Percentiles rank a stretch among this genome's conserved stretches.
Evolutionary conservation across 2,797 vertebrate genomes (phyloP).

Genomic region (Acipenser transmontanus): DNA sequence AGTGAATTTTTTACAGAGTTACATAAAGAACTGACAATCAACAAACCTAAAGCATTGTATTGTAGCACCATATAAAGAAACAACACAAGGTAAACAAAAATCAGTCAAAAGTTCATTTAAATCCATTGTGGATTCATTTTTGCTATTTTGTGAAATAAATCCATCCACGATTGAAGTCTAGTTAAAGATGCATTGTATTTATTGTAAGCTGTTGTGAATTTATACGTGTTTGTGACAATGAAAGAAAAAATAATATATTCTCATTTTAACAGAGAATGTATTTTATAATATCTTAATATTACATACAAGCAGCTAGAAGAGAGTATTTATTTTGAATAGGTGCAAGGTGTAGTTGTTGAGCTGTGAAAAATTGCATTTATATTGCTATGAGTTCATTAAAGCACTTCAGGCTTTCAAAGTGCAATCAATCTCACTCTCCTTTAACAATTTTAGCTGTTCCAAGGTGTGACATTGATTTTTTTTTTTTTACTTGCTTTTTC

Average conservation of each 20-base stretch:
- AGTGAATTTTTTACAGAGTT: slow-evolving; percentile 12
- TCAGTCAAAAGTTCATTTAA: too few relatives aligned
- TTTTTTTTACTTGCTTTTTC: too few relatives aligned
- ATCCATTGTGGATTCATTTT: too few relatives aligned
- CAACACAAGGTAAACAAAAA: not conserved
- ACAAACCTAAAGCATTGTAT: slow-evolving; percentile 10
- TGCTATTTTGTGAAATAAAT: too few relatives aligned
- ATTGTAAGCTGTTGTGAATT: slow-evolving; percentile 29
- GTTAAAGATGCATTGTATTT: slow-evolving; percentile 36
- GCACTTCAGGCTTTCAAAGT: too few relatives aligned
- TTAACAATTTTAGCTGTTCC: too few relatives aligned
- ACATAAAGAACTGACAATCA: slow-evolving; percentile 25
- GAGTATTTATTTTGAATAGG: slow-evolving; percentile 19
- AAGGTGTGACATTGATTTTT: too few relatives aligned
- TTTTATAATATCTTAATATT: slow-evolving; percentile 33
- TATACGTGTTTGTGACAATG: slow-evolving; percentile 27
- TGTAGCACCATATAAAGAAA: slow-evolving; percentile 19
- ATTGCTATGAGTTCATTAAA: too few relatives aligned
- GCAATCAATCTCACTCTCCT: too few relatives aligned
- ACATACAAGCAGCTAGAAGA: slow-evolving; percentile 18
- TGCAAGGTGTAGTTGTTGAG: slow-evolving; percentile 17
- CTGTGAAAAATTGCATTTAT: slow-evolving; percentile 11
- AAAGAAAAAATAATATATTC: slow-evolving; percentile 35
- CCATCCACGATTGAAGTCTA: too few relatives aligned
- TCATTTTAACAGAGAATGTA: slow-evolving; percentile 34